Base-by-base conservation (phyloP, 1,140 invertebrate genomes). In the Hylaeus anthracinus region DNA sequence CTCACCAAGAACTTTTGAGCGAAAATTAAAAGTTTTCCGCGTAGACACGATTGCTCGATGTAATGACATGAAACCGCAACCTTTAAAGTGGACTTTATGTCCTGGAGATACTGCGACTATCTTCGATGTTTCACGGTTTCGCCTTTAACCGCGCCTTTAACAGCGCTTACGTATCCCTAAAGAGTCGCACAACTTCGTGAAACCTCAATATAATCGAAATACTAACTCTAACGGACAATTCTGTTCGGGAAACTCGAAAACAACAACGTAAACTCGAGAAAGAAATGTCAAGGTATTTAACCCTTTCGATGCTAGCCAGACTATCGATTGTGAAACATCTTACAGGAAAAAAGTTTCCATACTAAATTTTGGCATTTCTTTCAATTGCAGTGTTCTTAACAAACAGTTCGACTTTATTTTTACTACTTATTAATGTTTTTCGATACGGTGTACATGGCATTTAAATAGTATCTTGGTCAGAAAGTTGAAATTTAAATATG, bases 71-170 rank as follows among this genome's bases (percentile, higher is more conserved):
- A 79, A 79, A 43, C 41, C 43, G 51, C 55, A 70, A 61, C 65
- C 72, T 69, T 82, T 82, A 73, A 79, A 55, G n/a, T 26, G 37
- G 48, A 82, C 69, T 82, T 82, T 82, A 82, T 72, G 73, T 41
- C 51, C 15, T 10, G 39, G 51, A 73, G 53, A 79, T 79, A 79
- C 56, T n/a, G 64, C 14, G 12, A 37, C 9, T 60, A 58, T 12
- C 48, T 58, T 82, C 74, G 80, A 66, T 72, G 51, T 78, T 72
- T 76, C 73, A 74, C 53, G 48, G 12, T 78, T 82, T 72, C 74
- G 43, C 12, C n/a, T 81, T 67, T 77, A 82, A 69, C 53, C 41
- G 53, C 74, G 43, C 12, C n/a, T 81, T 67, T 77, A 82, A 69
- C 53, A 39, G 53, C 37, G 74, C 60, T 82, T 58, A 82, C 53